Base-by-base conservation (phyloP, 2,888 invertebrate genomes). In the Cataglyphis cursor region DNA sequence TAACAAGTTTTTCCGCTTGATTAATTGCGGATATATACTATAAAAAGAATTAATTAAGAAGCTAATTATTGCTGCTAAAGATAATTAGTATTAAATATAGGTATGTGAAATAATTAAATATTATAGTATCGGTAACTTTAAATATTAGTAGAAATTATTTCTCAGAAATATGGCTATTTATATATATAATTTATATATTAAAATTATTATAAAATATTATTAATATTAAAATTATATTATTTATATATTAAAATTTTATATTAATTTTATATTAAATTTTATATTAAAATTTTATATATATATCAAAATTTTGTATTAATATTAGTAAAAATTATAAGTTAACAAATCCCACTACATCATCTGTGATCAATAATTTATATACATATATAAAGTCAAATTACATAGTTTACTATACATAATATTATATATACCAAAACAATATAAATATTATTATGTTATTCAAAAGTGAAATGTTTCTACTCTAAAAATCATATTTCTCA, bases 21-120 rank as follows among this genome's bases (percentile, higher is more conserved):
- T 35, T 64, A 41, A 57, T 59, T 24, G 31, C 24, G 9, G 4
- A 38, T 59, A 35, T 80, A 80, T 6, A 59, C 3, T 6, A 61
- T 35, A 12, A n/a, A 35, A n/a, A 44, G 24, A 18, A 70, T 80
- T 70, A 44, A 68, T 78, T 70, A 31, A 66, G 0, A 0, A 41
- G 28, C 24, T 41, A 54, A 76, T 54, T 18, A 28, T 38, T 28
- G 38, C 18, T 38, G 65, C 54, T 24, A 38, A 51, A n/a, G 24
- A 51, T 24, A 54, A n/a, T 4, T 44, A 10, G 21, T 1, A 21
- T 15, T 44, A 74, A 44, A 31, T 59, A 9, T 73, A 41, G 12
- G 8, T 28, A 44, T 9, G 18, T 28, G 2, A n/a, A n/a, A 51
- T 59, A 31, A 61, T 31, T 41, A 31, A 62, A 44, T 31, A 28